Evolutionary conservation across 2,888 invertebrate genomes (phyloP).

Genomic region (Serrognathus titanus): DNA sequence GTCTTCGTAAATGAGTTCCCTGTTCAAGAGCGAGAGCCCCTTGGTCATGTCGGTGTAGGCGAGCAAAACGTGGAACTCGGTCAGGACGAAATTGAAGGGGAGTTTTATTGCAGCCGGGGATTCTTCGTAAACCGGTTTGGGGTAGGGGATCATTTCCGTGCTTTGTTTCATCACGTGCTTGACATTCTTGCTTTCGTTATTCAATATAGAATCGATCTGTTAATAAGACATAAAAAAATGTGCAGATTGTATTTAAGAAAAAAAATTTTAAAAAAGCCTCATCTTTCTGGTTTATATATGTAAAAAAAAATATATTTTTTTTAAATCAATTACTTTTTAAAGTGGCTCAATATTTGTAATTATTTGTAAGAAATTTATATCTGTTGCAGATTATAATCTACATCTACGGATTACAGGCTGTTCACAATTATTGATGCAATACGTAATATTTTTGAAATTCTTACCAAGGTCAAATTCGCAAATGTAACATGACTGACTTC

Average conservation of each 20-base stretch:
- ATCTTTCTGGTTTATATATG: too few species aligned
- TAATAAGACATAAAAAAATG: neutral
- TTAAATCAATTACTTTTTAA: too few species aligned
- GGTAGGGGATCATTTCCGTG: slow-evolving; percentile 39
- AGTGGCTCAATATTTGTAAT: too few species aligned
- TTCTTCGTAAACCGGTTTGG: slow-evolving; percentile 43
- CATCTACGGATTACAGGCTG: too few species aligned
- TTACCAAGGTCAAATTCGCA: too few species aligned
- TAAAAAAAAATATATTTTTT: too few species aligned
- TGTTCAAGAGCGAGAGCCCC: slow-evolving; percentile 80
- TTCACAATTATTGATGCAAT: too few species aligned
- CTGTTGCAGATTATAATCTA: too few species aligned
- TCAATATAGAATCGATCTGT: neutral
- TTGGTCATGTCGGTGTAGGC: slow-evolving; percentile 80
- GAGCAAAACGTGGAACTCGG: slow-evolving; percentile 86
- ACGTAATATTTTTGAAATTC: too few species aligned
- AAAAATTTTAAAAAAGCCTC: too few species aligned
- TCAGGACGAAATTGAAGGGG: slow-evolving; percentile 76
- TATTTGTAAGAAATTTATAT: too few species aligned
- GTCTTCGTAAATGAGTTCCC: slow-evolving; percentile 84
- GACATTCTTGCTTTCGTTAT: slow-evolving; percentile 22
- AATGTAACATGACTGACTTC: too few species aligned
- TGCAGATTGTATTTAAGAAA: neutral
- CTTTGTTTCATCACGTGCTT: slow-evolving; percentile 25
- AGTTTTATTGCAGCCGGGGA: slow-evolving; percentile 39